A percentile compares a stretch with the other conserved stretches of the same genome.
These are phyloP conservation scores for Argentina silus DNA, from an alignment of 2,797 vertebrate species.

Conservation along the genomic window DNA sequence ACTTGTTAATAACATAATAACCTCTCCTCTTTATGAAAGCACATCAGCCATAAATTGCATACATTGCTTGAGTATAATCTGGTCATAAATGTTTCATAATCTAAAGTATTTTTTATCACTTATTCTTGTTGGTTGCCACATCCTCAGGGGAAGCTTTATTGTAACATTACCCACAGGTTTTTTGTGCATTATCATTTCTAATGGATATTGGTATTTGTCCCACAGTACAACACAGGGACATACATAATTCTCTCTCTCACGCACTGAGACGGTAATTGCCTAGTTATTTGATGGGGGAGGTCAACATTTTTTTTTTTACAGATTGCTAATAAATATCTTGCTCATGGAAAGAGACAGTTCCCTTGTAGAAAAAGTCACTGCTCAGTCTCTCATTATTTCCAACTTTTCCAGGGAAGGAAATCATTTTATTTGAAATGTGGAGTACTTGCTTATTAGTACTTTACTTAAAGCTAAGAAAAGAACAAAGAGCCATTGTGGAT, in stretches of 20 bases:
- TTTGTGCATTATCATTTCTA: background rate
- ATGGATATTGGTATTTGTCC: background rate
- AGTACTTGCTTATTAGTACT: background rate
- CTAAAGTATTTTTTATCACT: background rate
- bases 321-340: constrained; percentile 2
- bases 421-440: background rate
- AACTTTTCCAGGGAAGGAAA: background rate
- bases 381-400: constrained; percentile 2
- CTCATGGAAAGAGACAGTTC: constrained; percentile 3
- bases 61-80: background rate
- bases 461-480: background rate
- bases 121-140: too few species aligned
- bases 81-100: background rate
- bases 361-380: background rate
- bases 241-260: background rate
- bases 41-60: background rate
- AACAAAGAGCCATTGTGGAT: background rate
- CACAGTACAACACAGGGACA: background rate
- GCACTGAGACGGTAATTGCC: background rate
- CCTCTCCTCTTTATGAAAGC: background rate
- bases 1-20: background rate
- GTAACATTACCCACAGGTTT: background rate
- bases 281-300: constrained; percentile 1
- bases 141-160: background rate
- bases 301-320: constrained; percentile 6